Conservation (phyloP, 2,888 invertebrate species). For the Caenorhabditis becei region DNA sequence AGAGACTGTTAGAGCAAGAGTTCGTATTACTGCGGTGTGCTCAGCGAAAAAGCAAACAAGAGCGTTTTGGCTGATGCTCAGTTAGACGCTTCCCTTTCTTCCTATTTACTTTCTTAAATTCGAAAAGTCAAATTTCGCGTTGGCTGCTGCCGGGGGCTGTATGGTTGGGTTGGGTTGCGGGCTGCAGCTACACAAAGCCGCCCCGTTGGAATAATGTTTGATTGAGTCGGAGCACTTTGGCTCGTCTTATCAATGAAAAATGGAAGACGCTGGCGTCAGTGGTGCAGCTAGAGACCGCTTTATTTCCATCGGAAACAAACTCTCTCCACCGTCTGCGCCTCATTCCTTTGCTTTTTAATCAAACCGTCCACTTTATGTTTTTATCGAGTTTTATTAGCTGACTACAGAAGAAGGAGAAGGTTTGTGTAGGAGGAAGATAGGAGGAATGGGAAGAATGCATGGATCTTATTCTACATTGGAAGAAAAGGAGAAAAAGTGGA, state of each 20-base stretch:
- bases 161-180: not conserved
- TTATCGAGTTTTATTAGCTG: conserved; percentile 50
- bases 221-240: not conserved
- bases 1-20: conserved; percentile 44
- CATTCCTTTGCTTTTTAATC: not conserved
- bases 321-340: not conserved
- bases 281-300: conserved; percentile 3
- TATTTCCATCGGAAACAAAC: not conserved
- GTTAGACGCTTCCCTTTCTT: not conserved
- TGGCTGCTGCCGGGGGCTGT: not conserved
- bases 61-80: conserved; percentile 39
- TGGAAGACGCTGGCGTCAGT: conserved; percentile 27
- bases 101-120: conserved; percentile 52
- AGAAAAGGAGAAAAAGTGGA: not conserved
- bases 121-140: conserved; percentile 47
- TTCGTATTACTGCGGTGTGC: conserved; percentile 60
- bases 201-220: conserved; percentile 4
- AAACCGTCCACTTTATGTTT: conserved; percentile 27
- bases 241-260: conserved; percentile 46
- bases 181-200: conserved; percentile 18
- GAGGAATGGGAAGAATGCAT: conserved; percentile 16
- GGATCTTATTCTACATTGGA: not conserved
- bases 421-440: conserved; percentile 4
- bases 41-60: conserved; percentile 58
- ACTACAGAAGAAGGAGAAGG: conserved; percentile 20